Conservation (phyloP, 2,113 vertebrate genomes). For the Chloebia gouldiae region DNA sequence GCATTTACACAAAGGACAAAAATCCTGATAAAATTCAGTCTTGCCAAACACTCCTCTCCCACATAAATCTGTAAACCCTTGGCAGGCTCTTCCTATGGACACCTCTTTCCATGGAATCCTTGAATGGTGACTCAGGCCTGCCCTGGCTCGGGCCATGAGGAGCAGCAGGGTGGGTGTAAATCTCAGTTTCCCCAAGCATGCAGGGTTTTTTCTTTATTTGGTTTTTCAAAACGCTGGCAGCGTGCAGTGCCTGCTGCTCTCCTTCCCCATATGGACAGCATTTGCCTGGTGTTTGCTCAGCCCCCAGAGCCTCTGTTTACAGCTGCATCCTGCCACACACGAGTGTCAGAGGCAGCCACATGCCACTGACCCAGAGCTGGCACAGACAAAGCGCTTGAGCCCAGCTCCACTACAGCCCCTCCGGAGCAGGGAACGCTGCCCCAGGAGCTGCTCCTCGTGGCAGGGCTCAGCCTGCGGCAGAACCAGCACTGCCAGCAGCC, state of each 20-base stretch:
- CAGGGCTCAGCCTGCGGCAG: not conserved
- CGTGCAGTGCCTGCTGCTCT: not conserved
- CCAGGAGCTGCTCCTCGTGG: not conserved
- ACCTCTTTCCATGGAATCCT: not conserved
- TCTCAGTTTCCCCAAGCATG: not conserved
- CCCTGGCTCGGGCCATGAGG: not conserved
- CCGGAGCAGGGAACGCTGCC: fast-evolving
- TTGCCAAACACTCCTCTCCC: not conserved
- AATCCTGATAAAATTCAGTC: not conserved
- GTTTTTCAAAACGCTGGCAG: not conserved
- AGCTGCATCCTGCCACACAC: not conserved
- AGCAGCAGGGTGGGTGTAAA: not conserved
- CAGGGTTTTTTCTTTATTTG: conserved; percentile 39
- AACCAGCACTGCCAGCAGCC: not conserved
- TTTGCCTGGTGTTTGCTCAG: not conserved
- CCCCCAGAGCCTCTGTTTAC: not conserved
- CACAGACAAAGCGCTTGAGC: not conserved
- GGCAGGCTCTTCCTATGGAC: not conserved
- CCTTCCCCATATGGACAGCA: conserved; percentile 34
- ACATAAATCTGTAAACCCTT: not conserved
- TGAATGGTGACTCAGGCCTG: not conserved
- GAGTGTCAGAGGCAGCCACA: not conserved
- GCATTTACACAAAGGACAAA: not conserved
- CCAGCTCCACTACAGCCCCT: not conserved
- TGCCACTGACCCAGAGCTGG: not conserved